Conservation (phyloP, 2,113 vertebrate genomes). For the Pomatorhinus ruficollis region DNA sequence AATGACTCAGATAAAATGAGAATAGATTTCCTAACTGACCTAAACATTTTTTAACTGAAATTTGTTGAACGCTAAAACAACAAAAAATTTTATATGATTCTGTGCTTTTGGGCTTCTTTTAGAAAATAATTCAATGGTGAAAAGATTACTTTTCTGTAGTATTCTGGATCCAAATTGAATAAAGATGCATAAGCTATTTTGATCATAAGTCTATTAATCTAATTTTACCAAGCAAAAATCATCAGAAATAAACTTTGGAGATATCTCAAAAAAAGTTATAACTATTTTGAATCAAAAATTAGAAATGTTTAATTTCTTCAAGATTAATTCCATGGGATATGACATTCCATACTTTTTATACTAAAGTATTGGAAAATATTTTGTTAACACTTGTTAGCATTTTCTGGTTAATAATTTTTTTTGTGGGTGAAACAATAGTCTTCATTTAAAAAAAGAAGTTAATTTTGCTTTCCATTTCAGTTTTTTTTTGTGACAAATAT, state of each 20-base stretch:
- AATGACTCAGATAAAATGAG: background rate
- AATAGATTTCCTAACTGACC: background rate
- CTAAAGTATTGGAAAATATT: background rate
- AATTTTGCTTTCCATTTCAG: background rate
- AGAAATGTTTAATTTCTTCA: background rate
- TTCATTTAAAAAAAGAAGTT: background rate
- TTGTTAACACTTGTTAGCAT: rapidly evolving
- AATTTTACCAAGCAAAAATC: background rate
- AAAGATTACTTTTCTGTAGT: background rate
- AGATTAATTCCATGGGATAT: background rate
- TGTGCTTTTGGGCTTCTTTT: background rate
- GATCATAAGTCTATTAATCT: background rate
- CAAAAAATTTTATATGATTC: background rate
- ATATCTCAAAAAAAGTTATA: background rate
- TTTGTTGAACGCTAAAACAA: background rate
- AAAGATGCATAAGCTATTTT: background rate
- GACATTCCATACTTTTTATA: background rate
- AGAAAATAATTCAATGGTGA: background rate
- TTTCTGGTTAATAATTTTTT: background rate
- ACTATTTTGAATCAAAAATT: background rate
- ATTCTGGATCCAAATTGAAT: background rate
- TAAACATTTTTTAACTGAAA: background rate
- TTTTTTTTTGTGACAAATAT: background rate
- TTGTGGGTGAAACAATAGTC: background rate
- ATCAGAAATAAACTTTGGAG: background rate